Percentiles rank a stretch among this genome's conserved stretches.
Evolutionary conservation across 2,888 invertebrate genomes (phyloP).

Genomic region (Drosophila limbata): DNA sequence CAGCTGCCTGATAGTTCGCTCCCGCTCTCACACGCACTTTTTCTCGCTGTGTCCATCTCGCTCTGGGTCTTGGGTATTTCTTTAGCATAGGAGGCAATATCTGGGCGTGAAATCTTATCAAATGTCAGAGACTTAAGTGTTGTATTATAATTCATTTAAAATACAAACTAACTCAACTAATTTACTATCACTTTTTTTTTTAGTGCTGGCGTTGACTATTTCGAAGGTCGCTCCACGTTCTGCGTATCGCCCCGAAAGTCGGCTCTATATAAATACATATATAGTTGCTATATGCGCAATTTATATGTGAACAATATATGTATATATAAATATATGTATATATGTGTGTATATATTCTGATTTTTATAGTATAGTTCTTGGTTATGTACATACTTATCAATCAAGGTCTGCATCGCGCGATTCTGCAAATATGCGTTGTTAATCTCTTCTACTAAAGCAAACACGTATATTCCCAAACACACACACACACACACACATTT

Average conservation of each 20-base stretch:
- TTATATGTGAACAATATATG: conserved; percentile 6
- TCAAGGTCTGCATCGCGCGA: conserved; percentile 78
- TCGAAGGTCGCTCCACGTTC: conserved; percentile 39
- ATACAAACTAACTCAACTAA: conserved; percentile 59
- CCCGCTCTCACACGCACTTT: background rate
- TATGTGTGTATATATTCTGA: conserved; percentile 29
- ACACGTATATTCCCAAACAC: conserved; percentile 11
- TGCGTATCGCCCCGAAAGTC: conserved; percentile 38
- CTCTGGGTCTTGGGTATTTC: conserved; percentile 3
- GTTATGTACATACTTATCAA: conserved; percentile 66
- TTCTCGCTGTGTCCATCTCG: background rate
- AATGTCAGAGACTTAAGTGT: conserved; percentile 69
- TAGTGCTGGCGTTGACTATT: conserved; percentile 25
- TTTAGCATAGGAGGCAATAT: conserved; percentile 34
- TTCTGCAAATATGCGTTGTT: conserved; percentile 72
- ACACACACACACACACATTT: conserved; percentile 1
- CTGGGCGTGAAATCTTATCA: conserved; percentile 66
- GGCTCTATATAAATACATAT: conserved; percentile 10
- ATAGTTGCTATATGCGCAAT: conserved; percentile 41
- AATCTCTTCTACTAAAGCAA: conserved; percentile 52
- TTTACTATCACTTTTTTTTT: conserved; percentile 60
- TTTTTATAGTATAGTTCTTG: conserved; percentile 37
- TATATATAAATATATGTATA: conserved; percentile 21
- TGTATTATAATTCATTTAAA: conserved; percentile 63
- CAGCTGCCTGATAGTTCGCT: background rate